A percentile compares a stretch with the other conserved stretches of the same genome.
Conservation (phyloP, 2,113 vertebrate species). For the Reinhardtius hippoglossoides region DNA sequence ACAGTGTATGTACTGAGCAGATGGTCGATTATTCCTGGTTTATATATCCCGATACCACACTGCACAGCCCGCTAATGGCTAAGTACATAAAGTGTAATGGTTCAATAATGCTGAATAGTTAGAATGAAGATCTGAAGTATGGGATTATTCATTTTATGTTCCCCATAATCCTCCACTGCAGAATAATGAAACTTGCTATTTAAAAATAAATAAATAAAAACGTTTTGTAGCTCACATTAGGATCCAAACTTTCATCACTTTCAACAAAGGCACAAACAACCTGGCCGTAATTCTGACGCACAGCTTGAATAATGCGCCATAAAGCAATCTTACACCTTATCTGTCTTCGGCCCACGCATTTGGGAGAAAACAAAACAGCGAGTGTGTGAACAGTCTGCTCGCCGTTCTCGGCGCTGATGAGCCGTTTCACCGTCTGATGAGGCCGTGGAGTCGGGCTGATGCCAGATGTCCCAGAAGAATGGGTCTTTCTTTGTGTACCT, state of each 20-base stretch:
- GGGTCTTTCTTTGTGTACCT: slow-evolving; percentile 51
- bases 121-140: slow-evolving; percentile 31
- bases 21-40: slow-evolving; percentile 51
- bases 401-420: slow-evolving; percentile 47
- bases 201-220: background rate
- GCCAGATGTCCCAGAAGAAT: slow-evolving; percentile 62
- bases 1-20: slow-evolving; percentile 51
- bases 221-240: background rate
- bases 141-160: slow-evolving; percentile 15
- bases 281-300: slow-evolving; percentile 32
- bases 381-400: slow-evolving; percentile 61
- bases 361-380: slow-evolving; percentile 50
- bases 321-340: slow-evolving; percentile 48
- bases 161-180: slow-evolving; percentile 12
- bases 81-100: slow-evolving; percentile 43
- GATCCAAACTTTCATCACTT: slow-evolving; percentile 18
- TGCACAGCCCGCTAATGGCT: slow-evolving; percentile 59
- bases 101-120: slow-evolving; percentile 42
- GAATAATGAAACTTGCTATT: slow-evolving; percentile 6
- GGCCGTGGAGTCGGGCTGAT: slow-evolving; percentile 18
- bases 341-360: slow-evolving; percentile 46
- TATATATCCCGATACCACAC: slow-evolving; percentile 21
- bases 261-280: slow-evolving; percentile 41
- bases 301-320: slow-evolving; percentile 33
- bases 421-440: slow-evolving; percentile 34